Percentiles rank a stretch among this genome's conserved stretches.
Evolutionary conservation across 1,140 invertebrate species (phyloP).

Genomic region (Cydia splendana): DNA sequence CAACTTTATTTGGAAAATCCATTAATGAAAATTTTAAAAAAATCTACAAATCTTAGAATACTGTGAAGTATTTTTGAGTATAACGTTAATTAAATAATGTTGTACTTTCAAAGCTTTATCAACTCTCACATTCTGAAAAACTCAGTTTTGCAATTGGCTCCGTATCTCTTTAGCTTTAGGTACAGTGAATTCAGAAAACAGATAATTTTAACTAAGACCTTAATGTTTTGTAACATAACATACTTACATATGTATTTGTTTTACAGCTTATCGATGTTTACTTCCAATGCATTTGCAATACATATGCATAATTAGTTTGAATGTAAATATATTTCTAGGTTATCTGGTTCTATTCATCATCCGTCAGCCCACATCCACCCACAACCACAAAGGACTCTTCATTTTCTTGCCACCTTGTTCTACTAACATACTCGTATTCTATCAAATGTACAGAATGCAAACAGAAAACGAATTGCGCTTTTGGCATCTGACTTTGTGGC

Average conservation of each 20-base stretch:
- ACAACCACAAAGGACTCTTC: not conserved
- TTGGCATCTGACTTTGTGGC: not conserved
- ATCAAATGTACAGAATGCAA: not conserved
- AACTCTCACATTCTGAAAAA: too few relatives aligned
- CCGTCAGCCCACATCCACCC: not conserved
- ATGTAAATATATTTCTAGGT: constrained; percentile 18
- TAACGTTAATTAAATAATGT: too few relatives aligned
- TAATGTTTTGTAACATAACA: not conserved
- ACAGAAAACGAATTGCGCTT: not conserved
- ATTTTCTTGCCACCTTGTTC: constrained; percentile 16
- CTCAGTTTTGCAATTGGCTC: too few relatives aligned
- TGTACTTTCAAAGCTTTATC: too few relatives aligned
- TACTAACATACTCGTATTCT: not conserved
- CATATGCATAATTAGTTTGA: constrained; percentile 6
- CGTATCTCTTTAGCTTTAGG: too few relatives aligned
- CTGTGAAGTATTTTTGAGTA: too few relatives aligned
- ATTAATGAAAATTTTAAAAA: too few relatives aligned
- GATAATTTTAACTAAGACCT: not conserved
- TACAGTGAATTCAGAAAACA: too few relatives aligned
- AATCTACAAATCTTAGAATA: too few relatives aligned
- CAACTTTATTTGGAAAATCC: not conserved
- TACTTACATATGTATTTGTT: not conserved
- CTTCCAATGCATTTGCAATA: not conserved
- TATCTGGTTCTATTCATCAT: not conserved
- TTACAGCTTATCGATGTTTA: constrained; percentile 3